Conservation (phyloP, 2,888 invertebrate genomes). For the Sarcophaga carnaria region DNA sequence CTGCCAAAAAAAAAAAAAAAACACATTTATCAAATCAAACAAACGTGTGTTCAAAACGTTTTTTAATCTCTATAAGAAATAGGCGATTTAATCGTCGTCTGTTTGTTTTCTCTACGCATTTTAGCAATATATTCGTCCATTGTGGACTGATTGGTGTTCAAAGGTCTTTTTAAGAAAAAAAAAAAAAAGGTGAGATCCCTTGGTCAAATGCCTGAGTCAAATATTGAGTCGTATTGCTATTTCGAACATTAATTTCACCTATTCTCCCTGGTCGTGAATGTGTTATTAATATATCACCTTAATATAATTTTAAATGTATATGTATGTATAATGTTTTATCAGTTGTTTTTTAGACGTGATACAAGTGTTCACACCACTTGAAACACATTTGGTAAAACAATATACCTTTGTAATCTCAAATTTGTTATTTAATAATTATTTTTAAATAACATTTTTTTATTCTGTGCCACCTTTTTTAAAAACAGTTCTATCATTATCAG, state of each 20-base stretch:
- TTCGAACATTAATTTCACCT: background rate
- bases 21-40: too few species aligned
- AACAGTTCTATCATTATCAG: too few species aligned
- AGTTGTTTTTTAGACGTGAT: background rate
- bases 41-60: too few species aligned
- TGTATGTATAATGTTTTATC: background rate
- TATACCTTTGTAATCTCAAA: background rate
- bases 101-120: too few species aligned
- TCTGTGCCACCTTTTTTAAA: background rate
- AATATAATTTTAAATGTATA: background rate
- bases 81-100: too few species aligned
- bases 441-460: conserved; percentile 7
- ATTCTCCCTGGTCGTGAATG: background rate
- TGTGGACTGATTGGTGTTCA: background rate
- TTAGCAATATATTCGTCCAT: background rate
- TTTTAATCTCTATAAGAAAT: too few species aligned
- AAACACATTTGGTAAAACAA: conserved; percentile 8
- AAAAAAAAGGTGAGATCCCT: background rate
- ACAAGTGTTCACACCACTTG: conserved; percentile 9
- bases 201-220: too few species aligned
- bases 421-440: conserved; percentile 3
- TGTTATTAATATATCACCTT: background rate
- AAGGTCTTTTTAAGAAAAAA: background rate
- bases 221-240: background rate
- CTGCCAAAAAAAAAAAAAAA: too few species aligned